These are phyloP conservation scores for Nephrotoma guestfalica DNA, from an alignment of 2,888 invertebrate species.

Conservation along the genomic window DNA sequence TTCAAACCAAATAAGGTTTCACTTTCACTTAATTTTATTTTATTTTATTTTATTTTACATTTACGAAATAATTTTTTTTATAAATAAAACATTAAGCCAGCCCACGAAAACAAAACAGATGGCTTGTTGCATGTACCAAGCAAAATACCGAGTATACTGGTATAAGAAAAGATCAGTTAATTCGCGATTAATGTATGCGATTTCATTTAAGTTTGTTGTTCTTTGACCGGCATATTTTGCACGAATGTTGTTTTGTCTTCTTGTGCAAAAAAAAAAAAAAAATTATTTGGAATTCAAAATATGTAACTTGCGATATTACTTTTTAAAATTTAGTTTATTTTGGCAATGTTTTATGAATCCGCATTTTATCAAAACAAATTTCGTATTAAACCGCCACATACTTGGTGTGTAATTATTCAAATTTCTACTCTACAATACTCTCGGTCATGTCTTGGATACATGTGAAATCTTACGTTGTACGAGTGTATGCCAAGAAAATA, in stretches of 20 bases:
- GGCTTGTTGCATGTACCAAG: background rate
- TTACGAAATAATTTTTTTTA: background rate
- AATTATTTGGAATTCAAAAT: background rate
- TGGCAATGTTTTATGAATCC: background rate
- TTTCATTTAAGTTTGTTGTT: background rate
- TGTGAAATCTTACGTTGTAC: background rate
- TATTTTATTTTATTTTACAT: background rate
- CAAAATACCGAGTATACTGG: background rate
- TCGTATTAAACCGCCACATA: background rate
- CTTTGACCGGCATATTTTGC: background rate
- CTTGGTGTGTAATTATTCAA: background rate
- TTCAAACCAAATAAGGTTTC: background rate
- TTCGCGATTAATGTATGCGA: background rate
- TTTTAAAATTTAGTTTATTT: background rate
- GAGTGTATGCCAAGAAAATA: background rate
- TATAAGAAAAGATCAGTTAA: background rate
- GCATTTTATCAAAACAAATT: background rate
- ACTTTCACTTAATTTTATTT: background rate
- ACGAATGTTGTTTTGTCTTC: background rate
- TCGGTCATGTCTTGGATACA: background rate
- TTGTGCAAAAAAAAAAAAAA: background rate
- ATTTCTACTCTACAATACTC: background rate
- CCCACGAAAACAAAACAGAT: background rate
- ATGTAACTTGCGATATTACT: background rate
- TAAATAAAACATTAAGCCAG: background rate